Conservation (phyloP, 2,113 vertebrate species). For the Pseudopodoces humilis region DNA sequence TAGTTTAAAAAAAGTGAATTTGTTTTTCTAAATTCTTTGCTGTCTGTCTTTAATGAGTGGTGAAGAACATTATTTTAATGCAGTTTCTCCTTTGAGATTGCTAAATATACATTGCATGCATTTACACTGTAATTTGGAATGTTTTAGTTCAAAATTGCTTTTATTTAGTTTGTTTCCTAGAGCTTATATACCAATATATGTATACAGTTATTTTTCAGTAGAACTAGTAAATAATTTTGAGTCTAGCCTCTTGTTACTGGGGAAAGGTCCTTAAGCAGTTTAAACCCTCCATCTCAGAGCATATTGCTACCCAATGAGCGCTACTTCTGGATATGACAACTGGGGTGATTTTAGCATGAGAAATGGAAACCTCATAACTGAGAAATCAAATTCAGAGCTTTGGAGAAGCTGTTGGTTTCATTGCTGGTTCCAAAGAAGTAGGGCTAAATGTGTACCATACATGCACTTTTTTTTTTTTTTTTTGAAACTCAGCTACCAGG, state of each 20-base stretch:
- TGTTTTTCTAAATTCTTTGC: conserved; percentile 39
- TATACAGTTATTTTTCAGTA: background rate
- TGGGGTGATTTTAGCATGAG: background rate
- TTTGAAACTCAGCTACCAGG: background rate
- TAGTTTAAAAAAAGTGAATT: conserved; percentile 71
- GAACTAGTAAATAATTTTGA: background rate
- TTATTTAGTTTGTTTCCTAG: background rate
- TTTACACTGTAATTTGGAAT: background rate
- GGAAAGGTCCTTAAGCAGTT: background rate
- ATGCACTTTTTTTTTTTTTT: rapidly evolving
- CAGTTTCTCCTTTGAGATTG: background rate
- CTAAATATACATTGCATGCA: background rate
- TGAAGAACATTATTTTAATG: background rate
- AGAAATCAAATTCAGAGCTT: background rate
- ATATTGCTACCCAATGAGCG: rapidly evolving
- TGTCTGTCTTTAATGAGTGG: background rate
- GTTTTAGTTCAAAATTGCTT: background rate
- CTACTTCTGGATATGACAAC: background rate
- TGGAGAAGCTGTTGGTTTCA: background rate
- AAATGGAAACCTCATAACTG: background rate
- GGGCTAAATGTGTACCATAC: background rate
- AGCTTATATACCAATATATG: background rate
- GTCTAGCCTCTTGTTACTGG: background rate
- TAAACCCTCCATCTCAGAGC: background rate
- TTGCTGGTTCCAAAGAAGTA: background rate